Base-by-base conservation (phyloP, 2,888 invertebrate genomes). In the Sericinus montela region DNA sequence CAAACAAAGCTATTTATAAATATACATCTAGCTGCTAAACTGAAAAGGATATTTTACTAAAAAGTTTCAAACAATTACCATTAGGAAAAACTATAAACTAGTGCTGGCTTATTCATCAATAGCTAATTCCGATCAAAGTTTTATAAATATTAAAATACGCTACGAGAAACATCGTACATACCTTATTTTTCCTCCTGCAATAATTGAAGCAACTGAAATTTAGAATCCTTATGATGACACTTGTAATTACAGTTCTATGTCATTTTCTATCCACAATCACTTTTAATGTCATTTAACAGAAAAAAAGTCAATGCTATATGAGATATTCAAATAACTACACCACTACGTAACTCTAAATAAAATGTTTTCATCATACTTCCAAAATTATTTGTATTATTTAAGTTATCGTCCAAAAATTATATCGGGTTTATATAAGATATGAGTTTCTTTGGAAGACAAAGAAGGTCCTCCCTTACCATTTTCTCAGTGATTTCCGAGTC, bases 401-500 rank as follows among this genome's bases (percentile, higher is more conserved):
- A 59, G 64, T 64, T 60, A 61, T 63, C 60, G 57, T 66, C 65
- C 69, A 67, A 67, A 6, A 6, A 73, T 72, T 67, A 70, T 67
- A 68, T 71, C 65, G 65, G 60, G 55, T 52, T 56, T 58, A 45
- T 56, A 32, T n/a, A n/a, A n/a, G n/a, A 59, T 62, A 63, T 68
- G 67, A 59, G 65, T 62, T 65, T 66, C 60, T 67, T 65, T 60
- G 55, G 55, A 51, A 59, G 58, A 69, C 71, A 72, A 73, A 73
- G 68, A 63, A 58, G 54, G 60, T 60, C 65, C 62, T 58, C 65
- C 65, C 56, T 65, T 60, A 67, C 62, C 69, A 72, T 74, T 73
- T 64, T 68, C 69, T 75, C 70, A 72, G 61, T 67, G 52, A 63
- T 72, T 72, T 70, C 72, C 64, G 66, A 69, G 62, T 73, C 78